Evolutionary conservation across 2,888 invertebrate species (phyloP).

Genomic region (Sminthurides aquaticus): DNA sequence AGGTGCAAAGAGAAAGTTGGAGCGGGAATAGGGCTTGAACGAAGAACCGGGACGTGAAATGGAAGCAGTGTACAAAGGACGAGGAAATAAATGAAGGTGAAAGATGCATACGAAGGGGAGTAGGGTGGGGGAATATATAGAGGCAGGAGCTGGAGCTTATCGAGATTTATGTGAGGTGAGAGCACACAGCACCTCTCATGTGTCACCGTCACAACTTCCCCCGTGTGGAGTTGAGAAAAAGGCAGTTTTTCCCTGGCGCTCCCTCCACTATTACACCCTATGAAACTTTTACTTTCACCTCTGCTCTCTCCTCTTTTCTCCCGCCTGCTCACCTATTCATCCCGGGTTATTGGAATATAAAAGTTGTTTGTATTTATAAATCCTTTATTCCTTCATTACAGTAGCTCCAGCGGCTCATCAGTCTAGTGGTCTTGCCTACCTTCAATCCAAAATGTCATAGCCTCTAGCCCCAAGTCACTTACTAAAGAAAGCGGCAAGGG

Average conservation of each 20-base stretch:
- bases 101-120: background rate
- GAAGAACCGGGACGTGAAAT: background rate
- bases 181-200: constrained; percentile 14
- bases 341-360: background rate
- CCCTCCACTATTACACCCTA: background rate
- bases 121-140: constrained; percentile 13
- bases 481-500: no score
- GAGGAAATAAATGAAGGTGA: constrained; percentile 1
- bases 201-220: constrained; percentile 18
- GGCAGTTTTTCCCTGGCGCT: background rate
- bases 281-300: background rate
- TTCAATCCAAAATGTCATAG: no score
- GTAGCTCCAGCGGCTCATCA: no score
- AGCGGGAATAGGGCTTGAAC: no score
- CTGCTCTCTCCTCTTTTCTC: no score
- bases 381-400: background rate
- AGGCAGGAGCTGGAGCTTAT: background rate
- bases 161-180: constrained; percentile 24
- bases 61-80: background rate
- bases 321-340: no score
- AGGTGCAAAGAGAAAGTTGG: no score
- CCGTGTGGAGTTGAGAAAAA: background rate
- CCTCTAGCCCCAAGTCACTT: no score
- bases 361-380: background rate
- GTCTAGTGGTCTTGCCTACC: background rate